Percentiles rank a stretch among this genome's conserved stretches.
These are phyloP conservation scores for Archips xylosteana DNA, from an alignment of 2,888 invertebrate species.

Conservation along the genomic window DNA sequence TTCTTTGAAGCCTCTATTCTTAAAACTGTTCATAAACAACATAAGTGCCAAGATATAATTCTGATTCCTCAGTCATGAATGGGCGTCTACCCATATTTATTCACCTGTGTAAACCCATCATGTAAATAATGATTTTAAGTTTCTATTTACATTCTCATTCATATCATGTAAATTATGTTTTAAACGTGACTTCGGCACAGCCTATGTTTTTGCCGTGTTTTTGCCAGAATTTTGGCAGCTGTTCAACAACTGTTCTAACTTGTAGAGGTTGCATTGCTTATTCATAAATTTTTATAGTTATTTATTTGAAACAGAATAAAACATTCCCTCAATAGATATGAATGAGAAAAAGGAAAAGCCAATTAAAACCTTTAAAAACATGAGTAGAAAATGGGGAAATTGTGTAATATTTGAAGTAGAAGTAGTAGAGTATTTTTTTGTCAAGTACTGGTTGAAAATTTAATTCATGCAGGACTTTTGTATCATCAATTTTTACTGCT, in stretches of 20 bases:
- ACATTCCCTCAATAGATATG: neutral
- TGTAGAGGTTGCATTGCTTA: neutral
- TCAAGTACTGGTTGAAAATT: too few species aligned
- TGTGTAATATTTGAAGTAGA: too few species aligned
- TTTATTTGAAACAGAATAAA: neutral
- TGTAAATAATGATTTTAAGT: neutral
- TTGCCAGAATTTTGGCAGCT: constrained; percentile 4
- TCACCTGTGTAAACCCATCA: neutral
- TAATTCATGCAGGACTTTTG: too few species aligned
- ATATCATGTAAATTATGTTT: constrained; percentile 7
- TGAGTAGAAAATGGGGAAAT: too few species aligned
- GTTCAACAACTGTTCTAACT: constrained; percentile 11
- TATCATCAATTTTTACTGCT: too few species aligned
- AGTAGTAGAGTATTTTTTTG: too few species aligned
- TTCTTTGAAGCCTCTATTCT: neutral
- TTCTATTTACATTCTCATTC: constrained; percentile 17
- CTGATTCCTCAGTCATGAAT: neutral
- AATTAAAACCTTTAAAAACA: too few species aligned
- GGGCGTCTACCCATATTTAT: neutral
- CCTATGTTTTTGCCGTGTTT: constrained; percentile 3
- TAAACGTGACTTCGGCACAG: neutral
- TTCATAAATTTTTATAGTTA: neutral
- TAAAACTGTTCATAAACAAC: neutral
- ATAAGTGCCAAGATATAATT: neutral
- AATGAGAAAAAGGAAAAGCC: neutral